Evolutionary conservation across 2,113 vertebrate species (phyloP).

Genomic region (Scolopax mira): DNA sequence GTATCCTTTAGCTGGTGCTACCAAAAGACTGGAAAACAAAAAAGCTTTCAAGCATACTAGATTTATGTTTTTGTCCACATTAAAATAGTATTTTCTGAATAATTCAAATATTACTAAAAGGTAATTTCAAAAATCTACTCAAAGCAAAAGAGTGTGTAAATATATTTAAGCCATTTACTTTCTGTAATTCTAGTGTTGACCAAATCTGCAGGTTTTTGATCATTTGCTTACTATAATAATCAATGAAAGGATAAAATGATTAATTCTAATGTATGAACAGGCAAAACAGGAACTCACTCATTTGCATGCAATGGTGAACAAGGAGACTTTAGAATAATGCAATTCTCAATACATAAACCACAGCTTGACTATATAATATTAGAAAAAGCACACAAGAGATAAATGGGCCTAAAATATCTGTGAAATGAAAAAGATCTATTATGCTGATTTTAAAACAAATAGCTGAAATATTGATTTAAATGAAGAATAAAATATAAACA

Average conservation of each 20-base stretch:
- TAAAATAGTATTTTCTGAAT: not conserved
- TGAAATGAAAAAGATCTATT: not conserved
- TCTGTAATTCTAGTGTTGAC: not conserved
- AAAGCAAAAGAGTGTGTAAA: not conserved
- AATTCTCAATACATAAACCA: not conserved
- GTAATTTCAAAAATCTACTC: not conserved
- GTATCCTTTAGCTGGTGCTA: not conserved
- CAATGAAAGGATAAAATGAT: not conserved
- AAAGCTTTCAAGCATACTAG: not conserved
- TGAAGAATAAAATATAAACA: not conserved
- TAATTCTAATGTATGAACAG: not conserved
- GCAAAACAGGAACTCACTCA: not conserved
- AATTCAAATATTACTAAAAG: not conserved
- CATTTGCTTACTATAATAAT: not conserved
- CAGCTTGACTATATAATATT: not conserved
- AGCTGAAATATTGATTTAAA: not conserved
- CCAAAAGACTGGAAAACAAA: not conserved
- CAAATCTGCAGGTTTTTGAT: not conserved
- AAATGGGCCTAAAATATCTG: not conserved
- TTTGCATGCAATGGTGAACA: not conserved
- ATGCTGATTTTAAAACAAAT: not conserved
- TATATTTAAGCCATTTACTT: not conserved
- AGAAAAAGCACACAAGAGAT: not conserved
- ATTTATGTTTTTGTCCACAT: not conserved
- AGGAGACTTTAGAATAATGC: not conserved